Base-by-base conservation (phyloP, 1,140 invertebrate species). In the Neodiprion lecontei region DNA sequence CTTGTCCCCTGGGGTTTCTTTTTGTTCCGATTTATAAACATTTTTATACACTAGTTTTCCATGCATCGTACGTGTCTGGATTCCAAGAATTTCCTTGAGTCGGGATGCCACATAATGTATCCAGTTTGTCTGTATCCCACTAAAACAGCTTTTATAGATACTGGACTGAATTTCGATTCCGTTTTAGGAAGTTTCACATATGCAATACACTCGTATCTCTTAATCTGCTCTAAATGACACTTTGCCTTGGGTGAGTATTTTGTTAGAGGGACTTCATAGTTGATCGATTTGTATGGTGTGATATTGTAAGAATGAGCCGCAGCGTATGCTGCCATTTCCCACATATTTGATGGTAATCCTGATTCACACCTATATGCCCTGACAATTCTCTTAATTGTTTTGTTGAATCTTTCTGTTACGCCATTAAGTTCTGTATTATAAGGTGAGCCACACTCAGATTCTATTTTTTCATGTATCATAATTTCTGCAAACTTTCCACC, bases 271-370 rank as follows among this genome's bases (percentile, higher is more conserved):
- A 50, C 14, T 7, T 28, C 48, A 23, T 48, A 74, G 17, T 49
- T 48, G 67, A 68, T 75, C n/a, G 72, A 28, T 73, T 67, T 74
- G 48, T 75, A 53, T 17, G 78, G 74, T 21, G 70, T 70, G 9
- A 79, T 70, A 70, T 85, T 85, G 48, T 80, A 77, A 17, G 83
- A 67, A 75, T 86, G 81, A 10, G 75, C 79, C 0, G 84, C 86
- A 47, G 79, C 80, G 8, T 72, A 28, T 14, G 79, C 72, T 48
- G 84, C 82, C 68, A 84, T 80, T 47, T 77, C 80, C 85, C 87
- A 88, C 76, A 82, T 83, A 8, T 50, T 70, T 17, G 72, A 69
- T 12, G 70, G 61, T 28, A 88, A 66, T 0, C 78, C 69, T 49
- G 78, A 78, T 53, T 87, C 80, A n/a, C 76, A 9, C 14, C 88